Evolutionary conservation across 1,140 invertebrate genomes (phyloP), one percentile per base, ranked within the genome.

Genomic region (Proales similis): DNA sequence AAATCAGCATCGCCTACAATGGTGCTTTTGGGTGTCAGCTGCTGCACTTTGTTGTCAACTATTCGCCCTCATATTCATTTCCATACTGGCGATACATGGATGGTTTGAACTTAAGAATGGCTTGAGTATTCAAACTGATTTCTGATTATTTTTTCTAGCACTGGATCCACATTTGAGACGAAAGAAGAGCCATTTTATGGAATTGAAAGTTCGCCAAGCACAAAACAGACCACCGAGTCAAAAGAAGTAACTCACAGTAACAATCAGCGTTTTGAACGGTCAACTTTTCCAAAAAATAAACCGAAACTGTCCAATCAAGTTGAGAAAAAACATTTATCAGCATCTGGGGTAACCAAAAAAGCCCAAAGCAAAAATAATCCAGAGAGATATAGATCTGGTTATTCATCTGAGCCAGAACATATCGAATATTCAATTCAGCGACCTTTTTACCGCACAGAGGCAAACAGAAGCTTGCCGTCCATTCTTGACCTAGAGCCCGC

Each of bases 371-470:
- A 47, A 22, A 19, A 2, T 26, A 29, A 36, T 42, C 33, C 39
- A 39, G 51, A 57, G 32, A 36, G 45, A 57, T 57, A 57, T 20
- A 39, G 19, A 39, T 22, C 51, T 14, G 51, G 51, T 14, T 57
- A 57, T 39, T 42, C 36, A 17, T 57, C 51, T 2, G 51, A 57
- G 19, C 51, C 51, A 17, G 51, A 57, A 7, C 39, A 30, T 17
- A 57, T 57, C 26, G 36, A 57, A 57, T 57, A 57, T 20, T 42
- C 51, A 22, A 42, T 57, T 24, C 36, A 57, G 12, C 12, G 51
- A 42, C 45, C 51, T 14, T 57, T 27, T 6, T 53, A 33, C n/a
- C 39, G 45, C 32, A 57, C 39, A 17, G 33, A 36, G 14, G 29
- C 45, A 43, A 57, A 57, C 22, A 26, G n/a, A 7, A 57, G 51